Conservation (phyloP, 2,797 vertebrate species). For the Austrolebias charrua region DNA sequence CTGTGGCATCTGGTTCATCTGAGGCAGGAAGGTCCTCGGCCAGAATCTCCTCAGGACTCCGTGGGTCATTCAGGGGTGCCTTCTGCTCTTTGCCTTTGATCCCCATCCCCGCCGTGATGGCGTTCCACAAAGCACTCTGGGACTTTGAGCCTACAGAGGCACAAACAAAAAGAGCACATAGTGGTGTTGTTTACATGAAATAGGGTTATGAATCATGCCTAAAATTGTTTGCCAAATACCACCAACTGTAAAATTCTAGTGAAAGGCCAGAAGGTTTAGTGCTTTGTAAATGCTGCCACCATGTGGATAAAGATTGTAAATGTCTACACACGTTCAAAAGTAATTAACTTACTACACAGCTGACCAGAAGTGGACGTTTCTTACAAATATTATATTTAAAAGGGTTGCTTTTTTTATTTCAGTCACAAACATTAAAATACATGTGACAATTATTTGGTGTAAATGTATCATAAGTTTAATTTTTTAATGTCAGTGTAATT, state of each 20-base stretch:
- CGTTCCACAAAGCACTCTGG: conserved; percentile 91
- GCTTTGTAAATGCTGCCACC: conserved; percentile 65
- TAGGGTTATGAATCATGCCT: background rate
- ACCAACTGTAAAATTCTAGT: background rate
- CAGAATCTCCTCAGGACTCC: conserved; percentile 90
- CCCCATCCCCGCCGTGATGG: conserved; percentile 85
- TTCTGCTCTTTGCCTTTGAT: conserved; percentile 84
- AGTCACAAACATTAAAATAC: background rate
- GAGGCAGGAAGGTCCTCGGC: conserved; percentile 86
- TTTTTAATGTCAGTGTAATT: background rate
- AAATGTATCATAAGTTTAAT: background rate
- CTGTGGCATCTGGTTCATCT: conserved; percentile 89
- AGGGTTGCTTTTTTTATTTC: background rate
- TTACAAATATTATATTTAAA: background rate
- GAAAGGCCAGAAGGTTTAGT: background rate
- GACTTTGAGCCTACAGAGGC: conserved; percentile 88
- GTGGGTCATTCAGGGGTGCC: conserved; percentile 79
- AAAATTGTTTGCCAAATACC: conserved; percentile 2
- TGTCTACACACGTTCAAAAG: conserved; percentile 6
- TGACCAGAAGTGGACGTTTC: background rate
- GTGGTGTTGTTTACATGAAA: conserved; percentile 1
- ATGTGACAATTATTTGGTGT: background rate
- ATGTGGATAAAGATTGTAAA: conserved; percentile 54
- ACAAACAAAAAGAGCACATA: background rate
- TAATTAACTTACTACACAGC: background rate